Conservation (phyloP, 2,888 invertebrate species). For the Spisula solida region DNA sequence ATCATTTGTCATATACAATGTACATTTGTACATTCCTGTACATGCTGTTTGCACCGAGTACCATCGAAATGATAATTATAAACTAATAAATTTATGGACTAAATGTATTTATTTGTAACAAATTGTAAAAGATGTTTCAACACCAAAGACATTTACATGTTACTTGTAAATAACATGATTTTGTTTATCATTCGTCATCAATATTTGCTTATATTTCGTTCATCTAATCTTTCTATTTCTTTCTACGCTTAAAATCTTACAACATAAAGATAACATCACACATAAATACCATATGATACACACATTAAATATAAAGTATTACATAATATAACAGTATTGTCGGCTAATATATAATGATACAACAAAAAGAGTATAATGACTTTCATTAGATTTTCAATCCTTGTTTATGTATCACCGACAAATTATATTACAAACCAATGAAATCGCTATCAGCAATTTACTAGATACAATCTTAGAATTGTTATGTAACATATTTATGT, state of each 20-base stretch:
- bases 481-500: neutral
- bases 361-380: neutral
- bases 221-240: neutral
- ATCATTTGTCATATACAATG: too few relatives aligned
- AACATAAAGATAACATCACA: neutral
- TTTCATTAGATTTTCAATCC: neutral
- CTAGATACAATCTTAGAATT: neutral
- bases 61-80: too few relatives aligned
- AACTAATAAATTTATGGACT: too few relatives aligned
- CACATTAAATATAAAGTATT: conserved; percentile 20
- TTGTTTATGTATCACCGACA: neutral
- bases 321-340: conserved; percentile 17
- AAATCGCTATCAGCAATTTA: neutral
- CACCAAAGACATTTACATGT: too few relatives aligned
- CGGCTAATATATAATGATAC: neutral
- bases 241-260: neutral
- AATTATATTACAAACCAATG: neutral
- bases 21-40: too few relatives aligned
- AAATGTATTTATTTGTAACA: too few relatives aligned
- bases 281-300: neutral
- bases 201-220: too few relatives aligned
- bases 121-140: too few relatives aligned
- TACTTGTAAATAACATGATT: too few relatives aligned
- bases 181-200: too few relatives aligned
- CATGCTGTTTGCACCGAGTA: too few relatives aligned